These are phyloP conservation scores for Dryococelus australis DNA, from an alignment of 2,888 invertebrate species.

Conservation along the genomic window DNA sequence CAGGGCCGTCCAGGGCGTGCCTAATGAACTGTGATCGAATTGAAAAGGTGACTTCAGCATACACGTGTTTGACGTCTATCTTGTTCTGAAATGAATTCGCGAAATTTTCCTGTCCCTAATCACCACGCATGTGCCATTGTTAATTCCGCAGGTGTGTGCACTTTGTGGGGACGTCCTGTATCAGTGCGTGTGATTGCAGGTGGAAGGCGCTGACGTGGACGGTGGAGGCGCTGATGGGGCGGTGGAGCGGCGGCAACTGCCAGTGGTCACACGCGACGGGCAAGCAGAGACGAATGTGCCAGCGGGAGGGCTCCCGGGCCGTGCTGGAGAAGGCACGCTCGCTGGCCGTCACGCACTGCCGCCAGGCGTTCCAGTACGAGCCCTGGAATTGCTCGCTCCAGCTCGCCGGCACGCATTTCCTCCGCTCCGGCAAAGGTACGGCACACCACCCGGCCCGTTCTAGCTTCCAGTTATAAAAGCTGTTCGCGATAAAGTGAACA, in stretches of 20 bases:
- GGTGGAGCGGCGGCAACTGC: conserved; percentile 60
- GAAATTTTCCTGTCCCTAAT: no score
- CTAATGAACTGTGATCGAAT: no score
- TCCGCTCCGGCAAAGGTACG: conserved; percentile 58
- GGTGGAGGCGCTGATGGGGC: conserved; percentile 35
- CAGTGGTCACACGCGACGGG: conserved; percentile 66
- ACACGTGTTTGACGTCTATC: no score
- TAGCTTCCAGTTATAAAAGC: not conserved
- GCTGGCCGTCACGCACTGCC: conserved; percentile 68
- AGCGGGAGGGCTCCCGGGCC: conserved; percentile 64
- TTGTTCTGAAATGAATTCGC: no score
- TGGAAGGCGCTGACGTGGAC: conserved; percentile 16
- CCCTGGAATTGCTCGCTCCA: conserved; percentile 74
- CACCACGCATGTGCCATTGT: no score
- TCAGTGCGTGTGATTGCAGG: not conserved
- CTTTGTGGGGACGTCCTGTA: not conserved
- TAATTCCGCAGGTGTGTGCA: no score
- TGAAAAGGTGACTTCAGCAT: no score
- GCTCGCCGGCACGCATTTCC: conserved; percentile 63
- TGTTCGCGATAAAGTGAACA: no score
- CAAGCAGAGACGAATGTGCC: conserved; percentile 65
- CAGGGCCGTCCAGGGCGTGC: no score
- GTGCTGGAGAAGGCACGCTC: conserved; percentile 65
- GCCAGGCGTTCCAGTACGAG: conserved; percentile 71
- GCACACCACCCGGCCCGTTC: not conserved